Percentiles rank a stretch among this genome's conserved stretches.
phyloP scores from a whole-genome alignment of 1,140 invertebrate genomes.

The Hyles euphorbiae region DNA sequence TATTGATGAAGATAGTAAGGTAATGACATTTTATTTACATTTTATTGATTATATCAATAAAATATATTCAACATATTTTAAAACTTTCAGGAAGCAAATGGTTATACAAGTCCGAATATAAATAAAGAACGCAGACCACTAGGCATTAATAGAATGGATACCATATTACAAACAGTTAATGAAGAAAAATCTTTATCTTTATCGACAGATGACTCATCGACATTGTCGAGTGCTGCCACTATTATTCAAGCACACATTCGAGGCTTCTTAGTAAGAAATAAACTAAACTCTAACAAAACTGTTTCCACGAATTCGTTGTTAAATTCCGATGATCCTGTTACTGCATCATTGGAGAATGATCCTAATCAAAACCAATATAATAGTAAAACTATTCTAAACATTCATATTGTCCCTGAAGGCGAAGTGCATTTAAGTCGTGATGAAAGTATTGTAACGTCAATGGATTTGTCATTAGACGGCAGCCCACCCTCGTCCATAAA shows the following conservation, averaged over 20 bases:
- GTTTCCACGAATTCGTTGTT: constrained; percentile 42
- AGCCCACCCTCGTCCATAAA: constrained; percentile 54
- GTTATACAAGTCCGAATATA: constrained; percentile 23
- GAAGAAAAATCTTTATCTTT: constrained; percentile 68
- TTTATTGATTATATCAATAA: constrained; percentile 5
- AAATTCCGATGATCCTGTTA: constrained; percentile 44
- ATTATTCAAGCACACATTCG: constrained; percentile 64
- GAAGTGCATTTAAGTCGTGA: constrained; percentile 48
- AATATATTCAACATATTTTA: background rate
- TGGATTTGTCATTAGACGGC: constrained; percentile 58
- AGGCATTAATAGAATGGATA: constrained; percentile 61
- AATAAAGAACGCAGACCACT: constrained; percentile 47
- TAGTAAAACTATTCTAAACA: constrained; percentile 64
- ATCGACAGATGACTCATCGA: constrained; percentile 66
- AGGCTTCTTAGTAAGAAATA: constrained; percentile 62
- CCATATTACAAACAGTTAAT: constrained; percentile 66
- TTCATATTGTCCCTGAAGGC: constrained; percentile 61
- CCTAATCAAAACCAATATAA: constrained; percentile 37
- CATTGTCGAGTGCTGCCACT: constrained; percentile 64
- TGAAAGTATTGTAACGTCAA: constrained; percentile 59
- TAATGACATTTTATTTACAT: constrained; percentile 18
- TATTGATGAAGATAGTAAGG: constrained; percentile 39
- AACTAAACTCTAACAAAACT: constrained; percentile 50
- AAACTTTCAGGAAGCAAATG: constrained; percentile 38
- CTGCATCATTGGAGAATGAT: constrained; percentile 42